phyloP scores from a whole-genome alignment of 1,140 invertebrate species.

The Cepaea nemoralis region DNA sequence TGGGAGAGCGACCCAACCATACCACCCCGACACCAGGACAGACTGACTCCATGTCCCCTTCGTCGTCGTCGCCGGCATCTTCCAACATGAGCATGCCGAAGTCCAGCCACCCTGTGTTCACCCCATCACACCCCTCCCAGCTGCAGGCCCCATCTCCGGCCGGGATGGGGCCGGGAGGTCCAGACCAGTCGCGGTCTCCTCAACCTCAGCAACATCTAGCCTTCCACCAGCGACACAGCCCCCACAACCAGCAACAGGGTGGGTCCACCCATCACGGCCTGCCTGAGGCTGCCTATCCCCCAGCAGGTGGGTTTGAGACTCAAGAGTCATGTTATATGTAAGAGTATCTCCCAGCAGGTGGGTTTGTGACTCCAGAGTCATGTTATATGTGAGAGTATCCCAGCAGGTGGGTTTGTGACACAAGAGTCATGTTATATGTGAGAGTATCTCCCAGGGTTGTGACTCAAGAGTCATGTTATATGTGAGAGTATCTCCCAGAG shows the following conservation, averaged over 20 bases:
- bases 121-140: slow-evolving; percentile 28
- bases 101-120: slow-evolving; percentile 18
- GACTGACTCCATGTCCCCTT: slow-evolving; percentile 35
- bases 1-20: slow-evolving; percentile 16
- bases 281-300: slow-evolving; percentile 19
- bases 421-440: no score
- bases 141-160: background rate
- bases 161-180: background rate
- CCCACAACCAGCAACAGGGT: background rate
- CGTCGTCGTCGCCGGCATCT: slow-evolving; percentile 44
- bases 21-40: slow-evolving; percentile 22
- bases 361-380: no score
- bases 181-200: slow-evolving; percentile 47
- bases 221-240: slow-evolving; percentile 15
- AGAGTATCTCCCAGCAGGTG: no score
- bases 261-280: slow-evolving; percentile 5
- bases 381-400: no score
- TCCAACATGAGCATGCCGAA: slow-evolving; percentile 41
- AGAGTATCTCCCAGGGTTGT: no score
- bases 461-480: no score
- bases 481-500: no score
- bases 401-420: no score
- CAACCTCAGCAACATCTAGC: slow-evolving; percentile 39
- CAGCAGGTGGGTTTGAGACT: no score
- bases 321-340: no score